These are phyloP conservation scores for Cygnus atratus DNA, from an alignment of 2,113 vertebrate genomes.

Conservation along the genomic window DNA sequence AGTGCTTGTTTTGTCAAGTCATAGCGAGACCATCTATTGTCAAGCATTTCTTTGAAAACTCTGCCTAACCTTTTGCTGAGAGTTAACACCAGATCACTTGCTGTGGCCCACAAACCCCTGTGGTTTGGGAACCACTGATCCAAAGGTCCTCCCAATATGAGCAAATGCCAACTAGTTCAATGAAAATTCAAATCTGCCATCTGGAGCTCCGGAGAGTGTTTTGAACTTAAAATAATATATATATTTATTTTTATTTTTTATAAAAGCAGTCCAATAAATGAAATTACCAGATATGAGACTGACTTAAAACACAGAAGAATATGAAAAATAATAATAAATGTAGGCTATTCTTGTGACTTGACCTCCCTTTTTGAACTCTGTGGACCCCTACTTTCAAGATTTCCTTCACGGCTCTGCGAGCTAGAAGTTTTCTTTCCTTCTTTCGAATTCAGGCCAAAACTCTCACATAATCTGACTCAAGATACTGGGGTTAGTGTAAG, in stretches of 20 bases:
- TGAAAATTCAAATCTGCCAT: background rate
- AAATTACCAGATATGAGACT: background rate
- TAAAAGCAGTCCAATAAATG: background rate
- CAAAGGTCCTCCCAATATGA: background rate
- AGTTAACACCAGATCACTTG: background rate
- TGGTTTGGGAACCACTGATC: background rate
- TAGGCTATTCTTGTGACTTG: background rate
- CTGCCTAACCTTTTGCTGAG: background rate
- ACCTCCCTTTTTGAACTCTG: background rate
- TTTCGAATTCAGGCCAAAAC: background rate
- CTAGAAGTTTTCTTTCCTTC: background rate
- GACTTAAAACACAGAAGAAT: background rate
- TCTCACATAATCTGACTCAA: background rate
- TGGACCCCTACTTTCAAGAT: background rate
- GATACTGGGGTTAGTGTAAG: background rate
- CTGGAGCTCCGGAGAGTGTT: background rate
- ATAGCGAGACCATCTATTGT: background rate
- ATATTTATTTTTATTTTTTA: too few relatives aligned
- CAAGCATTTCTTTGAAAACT: background rate
- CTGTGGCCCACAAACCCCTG: background rate
- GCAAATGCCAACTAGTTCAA: background rate
- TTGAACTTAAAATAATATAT: background rate
- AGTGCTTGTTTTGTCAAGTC: background rate
- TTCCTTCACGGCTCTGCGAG: background rate
- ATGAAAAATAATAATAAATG: background rate